Base-by-base conservation (phyloP, 2,888 invertebrate species). In the Acleris literana region DNA sequence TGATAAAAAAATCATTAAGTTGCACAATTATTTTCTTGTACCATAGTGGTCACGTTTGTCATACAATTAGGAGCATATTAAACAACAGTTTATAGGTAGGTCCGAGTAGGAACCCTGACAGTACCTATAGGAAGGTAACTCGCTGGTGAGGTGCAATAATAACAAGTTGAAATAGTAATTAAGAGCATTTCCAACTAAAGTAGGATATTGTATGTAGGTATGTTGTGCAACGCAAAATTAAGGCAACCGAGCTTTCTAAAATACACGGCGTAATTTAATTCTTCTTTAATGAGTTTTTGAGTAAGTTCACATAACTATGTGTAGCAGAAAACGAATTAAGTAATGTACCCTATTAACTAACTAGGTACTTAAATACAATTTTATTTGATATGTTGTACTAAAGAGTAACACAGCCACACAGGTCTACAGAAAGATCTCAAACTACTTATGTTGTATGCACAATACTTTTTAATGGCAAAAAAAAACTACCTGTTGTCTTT, bases 171-270 rank as follows among this genome's bases (percentile, higher is more conserved):
- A 39, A 18, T 39, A 20, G 55, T 55, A 20, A 55, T 43, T 20
- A 16, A 55, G 55, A 43, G 17, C 20, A 20, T 18, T 43, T 20
- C 5, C 55, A 55, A 22, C 3, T 18, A 55, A 55, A 43, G 33
- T 20, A 55, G n/a, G 55, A 55, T 54, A 54, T 29, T 16, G 11
- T 43, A 43, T 7, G 25, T 7, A 25, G n/a, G 13, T 6, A 44
- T 13, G 39, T 55, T 55, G 55, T 18, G 55, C n/a, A 55, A 55
- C 33, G n/a, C 17, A 18, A 13, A 20, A 55, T 39, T 16, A 18
- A 17, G 20, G 54, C 33, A 54, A 20, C 43, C 18, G 39, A 18
- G 17, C 48, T 55, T 43, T 55, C 55, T 39, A 55, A 55, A 55
- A 20, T 9, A 11, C 17, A 7, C n/a, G 9, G 1, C 16, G 25